A percentile compares a stretch with the other conserved stretches of the same genome.
These are phyloP conservation scores for Toxonevra muliebris DNA, from an alignment of 2,888 invertebrate genomes.

Conservation along the genomic window DNA sequence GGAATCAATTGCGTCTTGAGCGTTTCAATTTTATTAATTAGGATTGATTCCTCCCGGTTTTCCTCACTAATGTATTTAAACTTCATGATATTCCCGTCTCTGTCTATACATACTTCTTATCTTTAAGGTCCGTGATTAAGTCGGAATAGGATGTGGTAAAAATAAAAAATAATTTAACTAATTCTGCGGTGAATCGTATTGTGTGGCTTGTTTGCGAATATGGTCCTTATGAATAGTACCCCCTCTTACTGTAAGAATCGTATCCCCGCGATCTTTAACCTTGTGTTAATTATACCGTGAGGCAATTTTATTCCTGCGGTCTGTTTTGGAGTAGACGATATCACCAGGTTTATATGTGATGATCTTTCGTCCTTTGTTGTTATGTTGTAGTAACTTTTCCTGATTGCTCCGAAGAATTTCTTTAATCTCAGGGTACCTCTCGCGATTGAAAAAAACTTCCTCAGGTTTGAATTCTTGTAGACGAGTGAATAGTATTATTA, in stretches of 20 bases:
- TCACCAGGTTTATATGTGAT: too few species aligned
- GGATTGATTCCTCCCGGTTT: constrained; percentile 2
- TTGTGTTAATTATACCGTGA: not conserved
- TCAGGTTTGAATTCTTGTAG: constrained; percentile 5
- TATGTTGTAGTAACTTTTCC: constrained; percentile 3
- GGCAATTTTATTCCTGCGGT: not conserved
- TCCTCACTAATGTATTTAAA: too few species aligned
- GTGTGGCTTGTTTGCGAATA: not conserved
- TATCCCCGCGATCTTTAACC: constrained; percentile 5
- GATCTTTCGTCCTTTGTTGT: too few species aligned
- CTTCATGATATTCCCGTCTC: too few species aligned
- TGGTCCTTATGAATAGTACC: not conserved
- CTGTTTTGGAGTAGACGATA: too few species aligned
- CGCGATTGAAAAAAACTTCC: constrained; percentile 8
- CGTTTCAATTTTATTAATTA: constrained; percentile 13
- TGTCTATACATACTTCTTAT: constrained; percentile 3
- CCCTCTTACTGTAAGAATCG: not conserved
- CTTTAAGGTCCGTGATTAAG: constrained; percentile 5
- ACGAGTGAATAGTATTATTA: constrained; percentile 4
- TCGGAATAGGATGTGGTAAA: too few species aligned
- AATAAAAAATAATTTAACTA: not conserved
- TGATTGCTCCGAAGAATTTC: not conserved
- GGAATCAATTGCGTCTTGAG: too few species aligned
- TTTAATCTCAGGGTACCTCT: constrained; percentile 5
- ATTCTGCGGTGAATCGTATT: constrained; percentile 4